Conservation (phyloP, 2,113 vertebrate species). For the Apistogramma diplotaenia region DNA sequence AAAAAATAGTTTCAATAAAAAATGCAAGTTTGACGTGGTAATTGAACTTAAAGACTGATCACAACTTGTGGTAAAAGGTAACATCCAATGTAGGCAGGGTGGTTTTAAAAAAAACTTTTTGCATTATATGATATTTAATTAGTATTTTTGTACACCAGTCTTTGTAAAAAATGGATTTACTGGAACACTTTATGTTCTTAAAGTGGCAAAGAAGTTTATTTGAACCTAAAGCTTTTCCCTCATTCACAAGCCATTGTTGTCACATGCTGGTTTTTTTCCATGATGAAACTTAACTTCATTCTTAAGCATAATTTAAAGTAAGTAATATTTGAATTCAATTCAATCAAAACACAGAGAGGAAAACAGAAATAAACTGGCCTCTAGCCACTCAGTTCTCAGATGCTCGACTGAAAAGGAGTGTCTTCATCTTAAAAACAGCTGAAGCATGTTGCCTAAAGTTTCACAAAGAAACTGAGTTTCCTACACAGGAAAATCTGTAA, state of each 20-base stretch:
- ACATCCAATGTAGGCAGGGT: background rate
- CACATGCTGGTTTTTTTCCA: too few relatives aligned
- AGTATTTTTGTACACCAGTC: background rate
- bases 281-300: background rate
- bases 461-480: too few relatives aligned
- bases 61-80: background rate
- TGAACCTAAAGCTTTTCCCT: background rate
- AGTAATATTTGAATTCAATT: background rate
- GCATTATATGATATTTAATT: background rate
- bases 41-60: background rate
- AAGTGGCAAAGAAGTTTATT: background rate
- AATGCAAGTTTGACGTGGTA: background rate
- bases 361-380: background rate
- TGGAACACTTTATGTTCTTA: background rate
- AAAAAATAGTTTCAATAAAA: background rate
- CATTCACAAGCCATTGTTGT: background rate
- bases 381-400: background rate
- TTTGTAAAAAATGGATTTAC: background rate
- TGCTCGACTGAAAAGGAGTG: background rate
- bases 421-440: background rate
- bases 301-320: background rate
- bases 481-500: too few relatives aligned
- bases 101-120: background rate
- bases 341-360: background rate
- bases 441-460: too few relatives aligned